A percentile compares a stretch with the other conserved stretches of the same genome.
phyloP scores from a whole-genome alignment of 2,113 vertebrate species.

The Zosterops pallidus region DNA sequence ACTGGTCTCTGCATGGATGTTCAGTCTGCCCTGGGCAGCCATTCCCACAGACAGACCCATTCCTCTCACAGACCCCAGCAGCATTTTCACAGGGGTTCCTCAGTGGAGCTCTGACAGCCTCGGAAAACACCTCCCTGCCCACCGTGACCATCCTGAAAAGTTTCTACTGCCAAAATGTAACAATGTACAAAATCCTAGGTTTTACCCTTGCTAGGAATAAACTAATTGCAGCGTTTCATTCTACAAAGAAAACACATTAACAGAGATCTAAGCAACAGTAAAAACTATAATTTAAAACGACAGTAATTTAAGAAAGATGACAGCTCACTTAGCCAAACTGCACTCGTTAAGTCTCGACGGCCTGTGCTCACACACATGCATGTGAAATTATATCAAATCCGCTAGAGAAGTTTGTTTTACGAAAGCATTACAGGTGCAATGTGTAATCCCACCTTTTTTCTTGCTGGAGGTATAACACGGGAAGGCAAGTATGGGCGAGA shows the following conservation, averaged over 20 bases:
- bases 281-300: not conserved
- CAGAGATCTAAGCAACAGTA: not conserved
- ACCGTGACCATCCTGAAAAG: not conserved
- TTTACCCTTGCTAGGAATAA: not conserved
- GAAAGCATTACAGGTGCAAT: fast-evolving
- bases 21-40: not conserved
- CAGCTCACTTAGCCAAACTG: not conserved
- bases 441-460: constrained; percentile 74
- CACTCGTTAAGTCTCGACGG: fast-evolving
- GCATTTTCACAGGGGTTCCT: not conserved
- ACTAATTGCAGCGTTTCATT: fast-evolving
- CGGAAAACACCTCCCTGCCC: fast-evolving
- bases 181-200: not conserved
- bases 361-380: fast-evolving
- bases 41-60: not conserved
- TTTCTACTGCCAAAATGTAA: not conserved
- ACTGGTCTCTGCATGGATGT: not conserved
- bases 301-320: not conserved
- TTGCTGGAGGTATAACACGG: constrained; percentile 73
- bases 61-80: fast-evolving
- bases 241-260: not conserved
- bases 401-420: fast-evolving
- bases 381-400: fast-evolving
- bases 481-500: constrained; percentile 81
- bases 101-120: fast-evolving